phyloP scores from a whole-genome alignment of 2,888 invertebrate species.

The Melanotus villosus region DNA sequence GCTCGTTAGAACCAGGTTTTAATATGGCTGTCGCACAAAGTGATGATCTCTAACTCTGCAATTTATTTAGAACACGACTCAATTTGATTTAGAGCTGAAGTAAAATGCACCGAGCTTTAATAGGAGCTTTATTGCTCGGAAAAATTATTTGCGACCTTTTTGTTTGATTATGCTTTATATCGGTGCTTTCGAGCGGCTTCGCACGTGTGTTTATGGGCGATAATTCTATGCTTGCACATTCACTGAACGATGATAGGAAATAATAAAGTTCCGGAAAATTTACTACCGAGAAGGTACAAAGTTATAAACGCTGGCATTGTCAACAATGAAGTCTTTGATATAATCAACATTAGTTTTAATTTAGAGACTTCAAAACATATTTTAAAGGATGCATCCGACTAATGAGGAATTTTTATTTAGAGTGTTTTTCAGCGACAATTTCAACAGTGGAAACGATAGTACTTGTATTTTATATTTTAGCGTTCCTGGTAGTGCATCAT shows the following conservation, averaged over 20 bases:
- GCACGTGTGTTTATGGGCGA: conserved; percentile 21
- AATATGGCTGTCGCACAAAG: conserved; percentile 4
- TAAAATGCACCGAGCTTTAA: conserved; percentile 31
- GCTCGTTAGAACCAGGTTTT: neutral
- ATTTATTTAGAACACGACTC: conserved; percentile 27
- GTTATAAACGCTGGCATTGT: neutral
- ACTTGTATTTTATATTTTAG: too few species aligned
- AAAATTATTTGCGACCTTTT: conserved; percentile 20
- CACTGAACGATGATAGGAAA: conserved; percentile 12
- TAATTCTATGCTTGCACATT: conserved; percentile 8
- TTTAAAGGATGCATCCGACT: neutral
- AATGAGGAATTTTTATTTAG: neutral
- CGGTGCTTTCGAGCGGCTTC: conserved; percentile 3
- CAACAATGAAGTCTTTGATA: neutral
- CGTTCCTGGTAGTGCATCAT: too few species aligned
- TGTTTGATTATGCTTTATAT: neutral
- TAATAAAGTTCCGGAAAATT: conserved; percentile 12
- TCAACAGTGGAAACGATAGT: too few species aligned
- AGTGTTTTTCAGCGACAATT: too few species aligned
- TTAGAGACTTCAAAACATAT: too few species aligned
- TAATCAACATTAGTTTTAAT: too few species aligned
- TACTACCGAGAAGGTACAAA: conserved; percentile 1
- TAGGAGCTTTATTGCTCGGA: conserved; percentile 21
- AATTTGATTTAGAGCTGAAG: conserved; percentile 26
- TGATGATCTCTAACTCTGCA: conserved; percentile 7